Evolutionary conservation across 1,140 invertebrate genomes (phyloP), one percentile per base, ranked within the genome.

Genomic region (Melanaphis sacchari): DNA sequence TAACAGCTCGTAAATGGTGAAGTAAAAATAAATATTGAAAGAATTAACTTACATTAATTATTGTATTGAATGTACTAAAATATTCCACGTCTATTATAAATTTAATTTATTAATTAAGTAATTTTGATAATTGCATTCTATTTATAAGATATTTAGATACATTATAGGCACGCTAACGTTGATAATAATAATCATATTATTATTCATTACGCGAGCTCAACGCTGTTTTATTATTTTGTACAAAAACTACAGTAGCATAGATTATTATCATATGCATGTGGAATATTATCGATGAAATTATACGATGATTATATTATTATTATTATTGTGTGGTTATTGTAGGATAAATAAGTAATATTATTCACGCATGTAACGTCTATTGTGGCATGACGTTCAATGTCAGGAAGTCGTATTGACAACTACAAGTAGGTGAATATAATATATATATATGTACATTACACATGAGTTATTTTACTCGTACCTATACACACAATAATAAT

Each of bases 301-400:
- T 76, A n/a, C 54, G 54, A 76, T n/a, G 31, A 76, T 76, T 76
- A 66, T n/a, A 66, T n/a, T n/a, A n/a, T n/a, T n/a, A n/a, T 66
- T 76, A 76, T 7, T 76, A n/a, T 18, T 18, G 31, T 18, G 54
- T 59, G 59, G 31, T 15, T n/a, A 76, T 15, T n/a, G n/a, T 76
- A 76, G 11, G 59, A 76, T 76, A 76, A 76, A 76, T n/a, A 76
- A n/a, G 59, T 76, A 76, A 76, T 76, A 82, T 38, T 82, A 82
- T 82, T 82, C 76, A 22, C 76, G n/a, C 76, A 38, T 36, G 76
- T 36, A 82, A 82, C 76, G 36, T 82, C 36, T 36, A 82, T 38
- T 82, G 76, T 82, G n/a, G 76, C 76, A 8, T 21, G 76, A 3
- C 59, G 31, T 76, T 76, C 31, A 82, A 82, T 38, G 76, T 24